Evolutionary conservation across 1,140 invertebrate species (phyloP), one percentile per base, ranked within the genome.

Genomic region (Calliopsis andreniformis): DNA sequence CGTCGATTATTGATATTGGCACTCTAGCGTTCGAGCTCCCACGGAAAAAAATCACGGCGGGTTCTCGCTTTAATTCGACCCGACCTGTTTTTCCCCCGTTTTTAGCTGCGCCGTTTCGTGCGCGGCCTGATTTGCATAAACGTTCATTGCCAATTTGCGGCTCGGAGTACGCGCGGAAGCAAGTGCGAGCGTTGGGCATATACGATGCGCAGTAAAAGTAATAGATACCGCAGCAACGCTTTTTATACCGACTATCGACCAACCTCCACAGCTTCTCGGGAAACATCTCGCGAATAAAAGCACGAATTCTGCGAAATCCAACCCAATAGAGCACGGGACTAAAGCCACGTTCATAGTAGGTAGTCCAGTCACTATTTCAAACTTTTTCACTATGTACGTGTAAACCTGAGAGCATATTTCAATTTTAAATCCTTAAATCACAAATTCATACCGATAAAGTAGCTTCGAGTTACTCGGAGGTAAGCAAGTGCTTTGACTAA

Each of bases 81-180:
- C 49, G 49, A 51, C 39, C 49, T 20, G 47, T 32, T 64, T 79
- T 78, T 78, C 77, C 56, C 25, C 35, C 77, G 77, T 68, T 68
- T 76, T 42, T 45, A 79, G 69, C 78, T 55, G 23, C 39, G 30
- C 20, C 35, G 45, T 56, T 23, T 56, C 75, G 63, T 39, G 55
- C 63, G 28, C 43, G 10, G 14, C 45, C 47, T 75, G 56, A 53
- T 81, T 76, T 80, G 61, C 78, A 81, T 80, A 75, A 81, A 80
- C 71, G 78, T 73, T 76, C 66, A 80, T 82, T 76, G 78, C 53
- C 77, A 67, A 82, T 76, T 76, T 76, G 43, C 58, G 78, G 28
- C 51, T n/a, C 35, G 68, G 30, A 64, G 59, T 30, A 23, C 16
- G 61, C 28, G 10, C 53, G 45, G 78, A 79, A 79, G 76, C 56